Conservation (phyloP, 2,797 vertebrate genomes). For the Phoeniculus purpureus region DNA sequence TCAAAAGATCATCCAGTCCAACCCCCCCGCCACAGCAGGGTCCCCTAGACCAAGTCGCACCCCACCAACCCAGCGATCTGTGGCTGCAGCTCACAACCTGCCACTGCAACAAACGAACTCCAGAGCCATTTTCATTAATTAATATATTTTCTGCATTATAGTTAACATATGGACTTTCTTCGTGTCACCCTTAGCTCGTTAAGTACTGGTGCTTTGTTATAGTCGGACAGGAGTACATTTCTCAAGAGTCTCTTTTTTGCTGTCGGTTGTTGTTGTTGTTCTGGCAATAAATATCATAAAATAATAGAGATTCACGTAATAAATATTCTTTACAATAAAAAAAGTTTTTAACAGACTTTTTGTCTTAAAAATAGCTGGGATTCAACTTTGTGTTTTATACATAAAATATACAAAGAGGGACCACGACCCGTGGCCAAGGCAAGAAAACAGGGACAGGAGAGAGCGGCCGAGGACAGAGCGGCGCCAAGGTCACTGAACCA, state of each 20-base stretch:
- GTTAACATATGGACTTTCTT: conserved; percentile 97
- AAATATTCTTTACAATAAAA: conserved; percentile 99
- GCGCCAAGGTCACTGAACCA: conserved; percentile 66
- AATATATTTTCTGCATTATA: conserved; percentile 99
- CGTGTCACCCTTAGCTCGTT: conserved; percentile 92
- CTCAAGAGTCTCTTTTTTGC: conserved; percentile 86
- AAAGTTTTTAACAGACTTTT: conserved; percentile 93
- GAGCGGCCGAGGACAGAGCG: conserved; percentile 58
- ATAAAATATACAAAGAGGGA: conserved; percentile 90
- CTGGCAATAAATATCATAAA: conserved; percentile 99
- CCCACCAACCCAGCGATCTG: neutral
- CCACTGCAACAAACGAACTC: conserved; percentile 68
- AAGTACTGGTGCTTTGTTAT: conserved; percentile 99
- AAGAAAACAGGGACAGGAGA: conserved; percentile 75
- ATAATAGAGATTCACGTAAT: conserved; percentile 99
- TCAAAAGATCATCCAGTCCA: no score
- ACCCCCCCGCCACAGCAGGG: no score
- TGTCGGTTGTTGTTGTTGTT: no score
- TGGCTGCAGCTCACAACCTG: neutral
- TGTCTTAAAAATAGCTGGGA: conserved; percentile 96
- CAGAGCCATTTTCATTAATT: conserved; percentile 92
- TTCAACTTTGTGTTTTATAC: conserved; percentile 95
- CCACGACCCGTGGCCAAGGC: conserved; percentile 87
- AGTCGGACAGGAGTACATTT: conserved; percentile 99
- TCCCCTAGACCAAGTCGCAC: neutral